Base-by-base conservation (phyloP, 2,888 invertebrate genomes). In the Plemyria rubiginata region DNA sequence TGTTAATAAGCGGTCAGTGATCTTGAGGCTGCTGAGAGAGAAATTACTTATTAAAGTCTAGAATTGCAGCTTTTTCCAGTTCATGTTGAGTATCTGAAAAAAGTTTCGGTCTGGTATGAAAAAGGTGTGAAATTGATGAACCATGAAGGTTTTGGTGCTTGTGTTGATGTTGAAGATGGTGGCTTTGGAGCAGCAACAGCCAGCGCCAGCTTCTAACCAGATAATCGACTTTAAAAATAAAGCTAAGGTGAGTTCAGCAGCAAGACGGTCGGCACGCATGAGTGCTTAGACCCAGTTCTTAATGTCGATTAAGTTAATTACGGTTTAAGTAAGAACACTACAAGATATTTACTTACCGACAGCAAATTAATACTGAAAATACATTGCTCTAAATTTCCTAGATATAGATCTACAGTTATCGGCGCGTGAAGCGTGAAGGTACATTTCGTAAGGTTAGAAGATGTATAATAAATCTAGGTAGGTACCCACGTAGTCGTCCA, bases 211-310 rank as follows among this genome's bases (percentile, higher is more conserved):
- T 0, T 77, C 75, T 0, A 76, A 84, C 49, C 87, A 87, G 66
- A 80, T 86, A 4, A 66, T 86, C n/a, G 50, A 71, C 40, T 87
- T 86, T 58, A 83, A 82, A 48, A 71, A 81, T 49, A 81, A 77
- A 59, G 81, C 80, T 12, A 67, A 75, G 70, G 87, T 87, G 73
- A 87, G 69, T 22, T 13, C 4, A 12, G 9, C 1, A 32, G 8
- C 32, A 22, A 22, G 22, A 22, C 22, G 22, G 22, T 22, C 1
- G n/a, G n/a, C n/a, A n/a, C n/a, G 3, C 22, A 2, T 22, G 22
- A 1, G 1, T 2, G 3, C 22, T 22, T 22, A 22, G 22, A 22
- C 22, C 22, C 22, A 22, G 22, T 22, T 22, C 22, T 22, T 22
- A 22, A 1, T 22, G 22, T 22, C 22, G 22, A 22, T 22, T 22